These are phyloP conservation scores for Tinea pellionella DNA, from an alignment of 2,888 invertebrate genomes.

Conservation along the genomic window DNA sequence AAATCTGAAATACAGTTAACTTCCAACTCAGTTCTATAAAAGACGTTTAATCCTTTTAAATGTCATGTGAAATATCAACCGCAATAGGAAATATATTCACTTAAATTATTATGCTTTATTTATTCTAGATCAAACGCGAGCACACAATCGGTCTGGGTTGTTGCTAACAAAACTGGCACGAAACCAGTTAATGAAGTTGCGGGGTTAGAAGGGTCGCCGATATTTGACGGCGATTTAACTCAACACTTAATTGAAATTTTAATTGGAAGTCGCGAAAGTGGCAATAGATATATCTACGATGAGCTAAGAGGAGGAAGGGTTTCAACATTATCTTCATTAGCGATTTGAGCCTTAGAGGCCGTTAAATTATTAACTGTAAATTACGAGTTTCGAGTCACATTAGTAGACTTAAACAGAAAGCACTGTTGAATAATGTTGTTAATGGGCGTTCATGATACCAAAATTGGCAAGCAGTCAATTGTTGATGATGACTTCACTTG, in stretches of 20 bases:
- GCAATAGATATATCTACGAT: background rate
- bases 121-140: constrained; percentile 1
- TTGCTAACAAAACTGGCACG: constrained; percentile 3
- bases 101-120: background rate
- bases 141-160: background rate
- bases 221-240: constrained; percentile 12
- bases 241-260: constrained; percentile 44
- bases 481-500: constrained; percentile 11
- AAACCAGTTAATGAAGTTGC: constrained; percentile 14
- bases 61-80: constrained; percentile 2
- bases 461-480: constrained; percentile 12
- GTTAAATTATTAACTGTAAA: background rate
- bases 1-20: background rate
- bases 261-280: constrained; percentile 37
- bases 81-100: background rate
- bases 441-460: constrained; percentile 1
- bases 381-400: background rate
- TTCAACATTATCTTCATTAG: background rate
- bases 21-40: background rate
- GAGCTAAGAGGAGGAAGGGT: constrained; percentile 1
- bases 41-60: background rate
- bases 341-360: background rate
- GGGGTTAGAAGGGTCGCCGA: constrained; percentile 12
- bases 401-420: background rate
- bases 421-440: constrained; percentile 2